These are phyloP conservation scores for Semicossyphus pulcher DNA, from an alignment of 2,113 vertebrate species.

Conservation along the genomic window DNA sequence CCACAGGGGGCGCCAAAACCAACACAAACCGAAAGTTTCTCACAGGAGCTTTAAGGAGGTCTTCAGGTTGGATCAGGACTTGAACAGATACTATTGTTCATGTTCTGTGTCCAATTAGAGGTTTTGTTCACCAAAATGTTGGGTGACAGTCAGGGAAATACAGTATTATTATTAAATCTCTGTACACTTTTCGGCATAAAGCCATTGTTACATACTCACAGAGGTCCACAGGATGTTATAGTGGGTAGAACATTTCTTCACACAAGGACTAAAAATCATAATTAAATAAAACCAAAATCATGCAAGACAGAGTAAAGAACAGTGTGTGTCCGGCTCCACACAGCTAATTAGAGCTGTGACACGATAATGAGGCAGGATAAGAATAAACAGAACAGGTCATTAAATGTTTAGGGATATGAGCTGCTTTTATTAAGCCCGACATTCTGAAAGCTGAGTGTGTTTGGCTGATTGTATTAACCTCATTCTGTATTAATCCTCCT, in stretches of 20 bases:
- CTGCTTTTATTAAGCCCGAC: constrained; percentile 36
- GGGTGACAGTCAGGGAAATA: no score
- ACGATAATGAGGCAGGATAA: constrained; percentile 60
- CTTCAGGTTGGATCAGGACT: no score
- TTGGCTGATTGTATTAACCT: constrained; percentile 34
- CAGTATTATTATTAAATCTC: no score
- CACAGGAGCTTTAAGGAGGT: no score
- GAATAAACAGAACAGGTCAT: constrained; percentile 61
- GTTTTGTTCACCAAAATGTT: no score
- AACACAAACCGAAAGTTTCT: no score
- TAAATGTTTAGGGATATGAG: constrained; percentile 62
- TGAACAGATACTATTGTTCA: no score
- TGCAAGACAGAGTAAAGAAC: constrained; percentile 8
- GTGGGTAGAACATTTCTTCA: constrained; percentile 10
- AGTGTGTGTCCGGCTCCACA: constrained; percentile 22
- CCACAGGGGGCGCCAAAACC: no score
- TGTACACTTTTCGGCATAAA: no score
- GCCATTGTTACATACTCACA: background rate
- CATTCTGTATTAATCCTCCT: constrained; percentile 41
- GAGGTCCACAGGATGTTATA: background rate
- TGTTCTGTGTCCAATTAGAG: no score
- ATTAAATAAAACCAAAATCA: constrained; percentile 13
- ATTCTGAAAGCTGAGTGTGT: constrained; percentile 19
- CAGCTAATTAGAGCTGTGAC: constrained; percentile 60
- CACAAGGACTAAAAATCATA: background rate